A percentile compares a stretch with the other conserved stretches of the same genome.
phyloP scores from a whole-genome alignment of 2,113 vertebrate species.

The Ceuthmochares aereus region DNA sequence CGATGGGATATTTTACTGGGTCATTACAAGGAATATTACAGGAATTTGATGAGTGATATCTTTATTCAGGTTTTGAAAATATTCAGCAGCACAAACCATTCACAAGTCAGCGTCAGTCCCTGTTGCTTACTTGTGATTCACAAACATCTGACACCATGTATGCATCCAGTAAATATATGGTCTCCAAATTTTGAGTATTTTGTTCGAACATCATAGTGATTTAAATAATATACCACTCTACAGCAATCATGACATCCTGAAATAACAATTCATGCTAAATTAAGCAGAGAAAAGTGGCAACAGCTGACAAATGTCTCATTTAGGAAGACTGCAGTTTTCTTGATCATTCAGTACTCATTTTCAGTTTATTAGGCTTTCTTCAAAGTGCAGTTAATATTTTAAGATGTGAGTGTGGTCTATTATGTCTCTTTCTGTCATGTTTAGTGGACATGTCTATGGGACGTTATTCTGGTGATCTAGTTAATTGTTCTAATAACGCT shows the following conservation, averaged over 20 bases:
- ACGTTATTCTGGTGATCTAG: neutral
- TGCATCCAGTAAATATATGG: neutral
- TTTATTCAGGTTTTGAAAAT: neutral
- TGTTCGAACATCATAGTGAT: slow-evolving; percentile 26
- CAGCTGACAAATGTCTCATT: slow-evolving; percentile 66
- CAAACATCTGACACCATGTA: slow-evolving; percentile 1
- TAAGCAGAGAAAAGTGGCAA: slow-evolving; percentile 48
- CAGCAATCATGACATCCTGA: slow-evolving; percentile 62
- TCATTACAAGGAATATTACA: neutral
- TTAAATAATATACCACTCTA: slow-evolving; percentile 59
- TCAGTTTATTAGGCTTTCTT: neutral
- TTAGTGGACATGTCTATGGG: neutral
- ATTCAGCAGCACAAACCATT: neutral
- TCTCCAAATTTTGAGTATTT: slow-evolving; percentile 31
- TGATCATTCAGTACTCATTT: neutral
- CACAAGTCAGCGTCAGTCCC: neutral
- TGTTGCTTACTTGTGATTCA: slow-evolving; percentile 13
- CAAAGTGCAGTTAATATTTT: neutral
- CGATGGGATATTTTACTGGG: neutral
- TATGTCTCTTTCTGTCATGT: neutral
- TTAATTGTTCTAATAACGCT: neutral
- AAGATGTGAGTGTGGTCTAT: neutral
- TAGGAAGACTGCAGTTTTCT: neutral
- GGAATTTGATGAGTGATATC: neutral
- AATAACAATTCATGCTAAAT: slow-evolving; percentile 66